Base-by-base conservation (phyloP, 2,113 vertebrate genomes). In the Melanostigma gelatinosum region DNA sequence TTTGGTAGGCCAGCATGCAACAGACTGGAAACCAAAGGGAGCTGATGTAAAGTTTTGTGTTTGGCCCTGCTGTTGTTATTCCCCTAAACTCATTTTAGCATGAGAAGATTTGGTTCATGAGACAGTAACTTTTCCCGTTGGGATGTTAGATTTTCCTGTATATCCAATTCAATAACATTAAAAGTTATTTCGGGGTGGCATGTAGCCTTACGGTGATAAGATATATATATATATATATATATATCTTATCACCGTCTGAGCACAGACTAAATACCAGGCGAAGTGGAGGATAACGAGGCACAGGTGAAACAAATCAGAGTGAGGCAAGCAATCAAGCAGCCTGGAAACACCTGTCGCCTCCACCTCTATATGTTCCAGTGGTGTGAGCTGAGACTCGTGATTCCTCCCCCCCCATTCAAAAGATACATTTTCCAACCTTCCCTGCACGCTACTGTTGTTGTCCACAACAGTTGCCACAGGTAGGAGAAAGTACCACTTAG, bases 391-490 rank as follows among this genome's bases (percentile, higher is more conserved):
- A 7, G 2, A 27, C 61, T 27, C 52, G 29, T 75, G 73, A 71
- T 15, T 6, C 29, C 38, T 42, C 8, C 13, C 16, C 16, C 3
- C 16, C 22, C 22, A 54, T 50, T 55, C 58, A 64, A 22, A 38
- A 8, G 55, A 61, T 50, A 57, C 9, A 77, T 87, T 62, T 76
- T 69, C 80, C 80, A 75, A 4, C 74, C 44, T 81, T 4, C 29
- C 48, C 79, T 46, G 52, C 34, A 20, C 66, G 62, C 69, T n/a
- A 6, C 10, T n/a, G 8, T 38, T 22, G 52, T 73, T 66, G 62
- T 77, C 60, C 34, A 78, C 27, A 48, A 8, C 42, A 79, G 13
- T 69, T 68, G 71, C 58, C 13, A 22, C 65, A 58, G 27, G 58
- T n/a, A 16, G 54, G 27, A 2, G 22, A 22, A 42, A 65, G 38